These are phyloP conservation scores for Hydrophis major DNA, from an alignment of 2,797 vertebrate species.

Conservation along the genomic window DNA sequence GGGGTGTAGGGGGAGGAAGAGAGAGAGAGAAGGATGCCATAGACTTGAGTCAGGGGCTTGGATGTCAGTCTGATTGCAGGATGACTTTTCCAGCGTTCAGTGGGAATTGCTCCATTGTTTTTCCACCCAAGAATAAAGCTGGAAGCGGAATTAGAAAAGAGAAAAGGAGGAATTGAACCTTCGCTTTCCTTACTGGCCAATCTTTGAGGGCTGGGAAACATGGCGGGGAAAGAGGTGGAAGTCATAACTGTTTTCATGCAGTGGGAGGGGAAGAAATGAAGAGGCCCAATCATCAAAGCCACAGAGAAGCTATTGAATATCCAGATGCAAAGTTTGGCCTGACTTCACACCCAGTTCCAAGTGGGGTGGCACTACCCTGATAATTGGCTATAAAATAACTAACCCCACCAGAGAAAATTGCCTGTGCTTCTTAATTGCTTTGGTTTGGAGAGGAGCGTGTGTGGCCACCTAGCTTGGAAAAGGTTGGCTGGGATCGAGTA, in stretches of 20 bases:
- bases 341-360: slow-evolving; percentile 76
- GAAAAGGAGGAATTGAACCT: slow-evolving; percentile 35
- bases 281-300: slow-evolving; percentile 76
- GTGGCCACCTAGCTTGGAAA: slow-evolving; percentile 74
- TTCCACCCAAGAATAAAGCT: not conserved
- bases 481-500: slow-evolving; percentile 57
- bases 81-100: slow-evolving; percentile 72
- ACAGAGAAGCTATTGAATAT: slow-evolving; percentile 79
- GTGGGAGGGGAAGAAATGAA: slow-evolving; percentile 67
- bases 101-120: slow-evolving; percentile 67
- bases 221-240: slow-evolving; percentile 74
- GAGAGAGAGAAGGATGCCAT: slow-evolving; percentile 66
- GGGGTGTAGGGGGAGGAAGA: slow-evolving; percentile 17
- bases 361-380: slow-evolving; percentile 72
- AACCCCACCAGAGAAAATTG: slow-evolving; percentile 76
- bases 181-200: not conserved
- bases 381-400: slow-evolving; percentile 82
- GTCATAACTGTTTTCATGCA: not conserved
- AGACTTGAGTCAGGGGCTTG: slow-evolving; percentile 71
- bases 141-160: slow-evolving; percentile 27
- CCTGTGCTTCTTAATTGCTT: slow-evolving; percentile 73
- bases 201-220: not conserved
- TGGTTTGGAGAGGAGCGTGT: slow-evolving; percentile 63
- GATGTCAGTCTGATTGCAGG: slow-evolving; percentile 68
- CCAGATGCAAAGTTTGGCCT: slow-evolving; percentile 76